Percentiles rank a stretch among this genome's conserved stretches.
Conservation (phyloP, 2,113 vertebrate genomes). For the Callipepla californica region DNA sequence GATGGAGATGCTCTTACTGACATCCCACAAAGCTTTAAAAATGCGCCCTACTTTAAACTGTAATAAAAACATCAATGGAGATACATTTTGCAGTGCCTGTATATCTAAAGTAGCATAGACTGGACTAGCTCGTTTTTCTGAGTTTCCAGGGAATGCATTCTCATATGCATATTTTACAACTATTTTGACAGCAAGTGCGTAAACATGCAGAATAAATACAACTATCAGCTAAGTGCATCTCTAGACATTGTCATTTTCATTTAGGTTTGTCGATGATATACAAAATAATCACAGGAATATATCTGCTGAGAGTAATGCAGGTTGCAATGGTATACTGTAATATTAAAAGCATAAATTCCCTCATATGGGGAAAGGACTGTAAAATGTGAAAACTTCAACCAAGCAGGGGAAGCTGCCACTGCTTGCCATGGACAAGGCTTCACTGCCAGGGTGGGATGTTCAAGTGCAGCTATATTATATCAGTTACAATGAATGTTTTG, state of each 20-base stretch:
- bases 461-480: neutral
- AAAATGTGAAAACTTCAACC: neutral
- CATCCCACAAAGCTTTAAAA: conserved; percentile 12
- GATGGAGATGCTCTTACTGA: conserved; percentile 30
- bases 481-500: neutral
- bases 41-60: neutral
- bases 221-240: conserved; percentile 24
- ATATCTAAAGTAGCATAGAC: neutral
- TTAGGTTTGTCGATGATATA: conserved; percentile 16
- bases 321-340: conserved; percentile 8
- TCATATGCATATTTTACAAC: conserved; percentile 6
- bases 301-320: conserved; percentile 15
- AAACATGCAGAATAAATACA: conserved; percentile 18
- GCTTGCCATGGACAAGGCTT: neutral
- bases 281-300: conserved; percentile 48
- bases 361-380: neutral
- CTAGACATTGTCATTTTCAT: conserved; percentile 46
- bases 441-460: neutral
- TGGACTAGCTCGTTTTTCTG: neutral
- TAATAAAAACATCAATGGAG: conserved; percentile 33
- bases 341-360: conserved; percentile 33
- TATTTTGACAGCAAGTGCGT: conserved; percentile 43
- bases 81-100: neutral
- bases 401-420: conserved; percentile 12
- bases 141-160: neutral